Conservation (phyloP, 2,888 invertebrate species). For the Euclidia mi region DNA sequence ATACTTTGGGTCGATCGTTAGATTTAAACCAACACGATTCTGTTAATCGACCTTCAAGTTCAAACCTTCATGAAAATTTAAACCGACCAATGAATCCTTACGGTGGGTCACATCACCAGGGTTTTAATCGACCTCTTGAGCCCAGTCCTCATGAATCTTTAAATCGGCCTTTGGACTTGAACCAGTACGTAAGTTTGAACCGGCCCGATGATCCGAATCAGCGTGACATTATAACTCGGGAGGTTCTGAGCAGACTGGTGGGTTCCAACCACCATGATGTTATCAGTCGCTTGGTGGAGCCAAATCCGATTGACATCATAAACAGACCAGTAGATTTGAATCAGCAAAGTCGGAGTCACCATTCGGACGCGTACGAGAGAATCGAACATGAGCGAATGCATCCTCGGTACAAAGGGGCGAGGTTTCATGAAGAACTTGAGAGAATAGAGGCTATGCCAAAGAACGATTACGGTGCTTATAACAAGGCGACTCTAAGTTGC, state of each 20-base stretch:
- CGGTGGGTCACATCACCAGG: conserved; percentile 4
- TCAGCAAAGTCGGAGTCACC: conserved; percentile 5
- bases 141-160: neutral
- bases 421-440: conserved; percentile 70
- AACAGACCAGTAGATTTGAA: conserved; percentile 6
- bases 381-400: conserved; percentile 24
- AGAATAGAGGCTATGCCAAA: conserved; percentile 29
- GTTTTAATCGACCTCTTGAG: neutral
- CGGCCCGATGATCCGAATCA: neutral
- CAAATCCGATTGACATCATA: neutral
- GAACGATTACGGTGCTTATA: conserved; percentile 59
- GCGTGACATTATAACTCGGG: conserved; percentile 10
- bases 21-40: neutral
- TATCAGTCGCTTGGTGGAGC: conserved; percentile 6
- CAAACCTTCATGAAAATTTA: neutral
- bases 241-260: conserved; percentile 4
- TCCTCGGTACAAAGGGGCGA: conserved; percentile 36
- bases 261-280: conserved; percentile 11
- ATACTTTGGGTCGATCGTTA: neutral
- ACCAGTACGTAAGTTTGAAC: neutral
- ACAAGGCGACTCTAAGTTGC: conserved; percentile 35
- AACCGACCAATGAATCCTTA: neutral
- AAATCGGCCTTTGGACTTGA: neutral
- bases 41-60: neutral
- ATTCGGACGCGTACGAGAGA: conserved; percentile 11